Percentiles rank a stretch among this genome's conserved stretches.
These are phyloP conservation scores for Thaumatotibia leucotreta DNA, from an alignment of 1,140 invertebrate genomes.

Conservation along the genomic window DNA sequence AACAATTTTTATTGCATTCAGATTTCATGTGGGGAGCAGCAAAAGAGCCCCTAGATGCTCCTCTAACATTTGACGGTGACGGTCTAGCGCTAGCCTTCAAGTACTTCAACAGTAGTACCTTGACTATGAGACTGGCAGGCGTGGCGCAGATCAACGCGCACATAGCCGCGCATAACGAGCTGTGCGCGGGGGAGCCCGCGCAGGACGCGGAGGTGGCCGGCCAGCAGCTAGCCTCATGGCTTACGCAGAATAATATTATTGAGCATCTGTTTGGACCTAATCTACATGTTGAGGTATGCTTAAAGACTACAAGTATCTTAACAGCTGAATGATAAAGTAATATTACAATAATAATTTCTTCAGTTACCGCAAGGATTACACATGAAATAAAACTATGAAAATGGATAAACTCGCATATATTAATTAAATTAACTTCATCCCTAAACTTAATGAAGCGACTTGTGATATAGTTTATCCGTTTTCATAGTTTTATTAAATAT, in stretches of 20 bases:
- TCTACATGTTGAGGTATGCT: constrained; percentile 93
- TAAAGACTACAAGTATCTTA: too few relatives aligned
- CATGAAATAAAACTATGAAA: too few relatives aligned
- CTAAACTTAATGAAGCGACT: too few relatives aligned
- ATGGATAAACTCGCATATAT: too few relatives aligned
- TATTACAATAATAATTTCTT: too few relatives aligned
- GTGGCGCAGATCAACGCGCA: constrained; percentile 97
- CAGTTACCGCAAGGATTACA: too few relatives aligned
- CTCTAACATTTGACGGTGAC: constrained; percentile 91
- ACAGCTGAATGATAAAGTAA: too few relatives aligned
- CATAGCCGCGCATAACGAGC: constrained; percentile 93
- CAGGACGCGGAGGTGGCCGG: constrained; percentile 90
- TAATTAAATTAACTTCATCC: too few relatives aligned
- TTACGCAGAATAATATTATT: constrained; percentile 94
- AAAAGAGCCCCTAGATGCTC: constrained; percentile 92
- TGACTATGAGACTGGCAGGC: constrained; percentile 93
- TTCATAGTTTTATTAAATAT: too few relatives aligned
- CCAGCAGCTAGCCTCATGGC: constrained; percentile 90
- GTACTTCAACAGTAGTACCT: constrained; percentile 94
- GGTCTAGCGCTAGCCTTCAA: constrained; percentile 95
- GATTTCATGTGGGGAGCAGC: constrained; percentile 97
- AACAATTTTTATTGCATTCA: constrained; percentile 33
- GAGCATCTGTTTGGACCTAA: constrained; percentile 97
- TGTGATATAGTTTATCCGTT: too few relatives aligned
- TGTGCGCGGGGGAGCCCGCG: constrained; percentile 90